A percentile compares a stretch with the other conserved stretches of the same genome.
Evolutionary conservation across 2,888 invertebrate genomes (phyloP).

Genomic region (Xanthorhoe spadicearia): DNA sequence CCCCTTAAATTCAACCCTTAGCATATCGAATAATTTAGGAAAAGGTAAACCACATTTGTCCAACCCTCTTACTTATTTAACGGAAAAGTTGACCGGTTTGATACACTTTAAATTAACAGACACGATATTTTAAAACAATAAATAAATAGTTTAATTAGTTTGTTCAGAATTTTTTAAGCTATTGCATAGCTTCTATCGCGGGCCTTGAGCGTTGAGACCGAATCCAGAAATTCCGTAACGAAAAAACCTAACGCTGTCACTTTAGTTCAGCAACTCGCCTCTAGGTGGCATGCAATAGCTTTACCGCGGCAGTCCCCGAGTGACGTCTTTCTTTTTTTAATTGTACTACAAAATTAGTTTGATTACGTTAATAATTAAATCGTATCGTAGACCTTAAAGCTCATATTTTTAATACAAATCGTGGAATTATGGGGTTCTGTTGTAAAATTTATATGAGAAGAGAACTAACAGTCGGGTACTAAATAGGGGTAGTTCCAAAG

Average conservation of each 20-base stretch:
- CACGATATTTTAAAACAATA: constrained; percentile 19
- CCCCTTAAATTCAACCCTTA: constrained; percentile 35
- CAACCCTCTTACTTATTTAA: constrained; percentile 43
- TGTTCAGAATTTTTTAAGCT: too few relatives aligned
- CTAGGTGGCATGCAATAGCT: too few relatives aligned
- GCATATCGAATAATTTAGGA: constrained; percentile 42
- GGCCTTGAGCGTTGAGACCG: too few relatives aligned
- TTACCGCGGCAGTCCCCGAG: too few relatives aligned
- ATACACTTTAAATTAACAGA: constrained; percentile 8
- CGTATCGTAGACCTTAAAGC: constrained; percentile 9
- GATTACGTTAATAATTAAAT: neutral
- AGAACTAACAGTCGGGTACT: neutral
- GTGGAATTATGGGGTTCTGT: constrained; percentile 35
- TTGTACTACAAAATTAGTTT: neutral
- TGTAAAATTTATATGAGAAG: constrained; percentile 36
- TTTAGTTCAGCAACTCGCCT: too few relatives aligned
- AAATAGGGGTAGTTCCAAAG: too few relatives aligned
- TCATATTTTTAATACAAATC: neutral
- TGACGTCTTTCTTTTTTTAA: too few relatives aligned
- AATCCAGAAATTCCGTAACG: too few relatives aligned
- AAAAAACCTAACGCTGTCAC: too few relatives aligned
- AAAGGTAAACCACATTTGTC: constrained; percentile 35
- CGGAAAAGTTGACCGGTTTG: constrained; percentile 27
- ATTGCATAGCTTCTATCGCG: too few relatives aligned
- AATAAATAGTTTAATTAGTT: neutral